phyloP scores from a whole-genome alignment of 1,140 invertebrate species.

The Eriocheir sinensis region DNA sequence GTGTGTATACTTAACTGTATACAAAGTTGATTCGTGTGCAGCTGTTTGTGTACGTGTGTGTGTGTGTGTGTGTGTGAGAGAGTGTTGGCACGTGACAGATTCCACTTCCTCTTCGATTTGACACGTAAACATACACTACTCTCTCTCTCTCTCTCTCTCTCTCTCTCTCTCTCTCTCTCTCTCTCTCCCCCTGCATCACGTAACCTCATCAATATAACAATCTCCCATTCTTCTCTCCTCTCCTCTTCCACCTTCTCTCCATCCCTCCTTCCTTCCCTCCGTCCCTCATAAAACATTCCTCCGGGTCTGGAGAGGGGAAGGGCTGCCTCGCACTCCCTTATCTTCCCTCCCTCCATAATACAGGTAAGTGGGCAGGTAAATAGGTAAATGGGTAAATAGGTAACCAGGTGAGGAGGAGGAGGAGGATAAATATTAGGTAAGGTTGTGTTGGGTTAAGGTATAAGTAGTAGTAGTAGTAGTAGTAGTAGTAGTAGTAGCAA shows the following conservation, averaged over 20 bases:
- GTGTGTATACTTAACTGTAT: not conserved
- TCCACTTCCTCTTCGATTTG: not conserved
- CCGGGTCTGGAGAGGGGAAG: not conserved
- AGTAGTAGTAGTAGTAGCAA: not conserved
- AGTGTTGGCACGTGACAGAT: not conserved
- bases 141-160: constrained; percentile 22
- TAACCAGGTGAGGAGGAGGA: not conserved
- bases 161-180: constrained; percentile 22
- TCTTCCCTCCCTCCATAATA: not conserved
- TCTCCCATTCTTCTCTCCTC: not conserved
- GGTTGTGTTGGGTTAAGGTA: not conserved
- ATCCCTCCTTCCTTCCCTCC: not conserved
- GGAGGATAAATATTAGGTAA: not conserved
- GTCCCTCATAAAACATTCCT: not conserved
- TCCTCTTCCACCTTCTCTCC: not conserved
- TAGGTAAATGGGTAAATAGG: not conserved
- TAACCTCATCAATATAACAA: not conserved
- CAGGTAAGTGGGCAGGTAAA: not conserved
- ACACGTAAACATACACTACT: not conserved
- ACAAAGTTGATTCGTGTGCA: not conserved
- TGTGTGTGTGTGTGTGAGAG: constrained; percentile 20
- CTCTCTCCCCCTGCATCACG: not conserved
- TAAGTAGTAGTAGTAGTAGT: constrained; percentile 16
- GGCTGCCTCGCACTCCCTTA: too few species aligned
- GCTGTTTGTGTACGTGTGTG: not conserved